These are phyloP conservation scores for Sylvietta virens DNA, from an alignment of 2,113 vertebrate genomes.

Conservation along the genomic window DNA sequence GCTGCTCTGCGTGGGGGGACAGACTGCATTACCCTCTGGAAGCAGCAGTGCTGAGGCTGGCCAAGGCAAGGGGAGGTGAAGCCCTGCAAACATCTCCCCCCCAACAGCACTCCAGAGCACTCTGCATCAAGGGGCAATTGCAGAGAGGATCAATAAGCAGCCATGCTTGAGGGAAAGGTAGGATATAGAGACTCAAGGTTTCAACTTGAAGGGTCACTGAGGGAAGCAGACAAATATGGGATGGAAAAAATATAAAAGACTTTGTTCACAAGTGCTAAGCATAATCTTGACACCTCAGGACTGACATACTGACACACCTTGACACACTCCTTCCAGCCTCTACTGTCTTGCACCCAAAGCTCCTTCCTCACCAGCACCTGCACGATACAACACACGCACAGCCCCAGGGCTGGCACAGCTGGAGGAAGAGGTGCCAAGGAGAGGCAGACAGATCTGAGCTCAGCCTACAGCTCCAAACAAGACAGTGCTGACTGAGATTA, in stretches of 20 bases:
- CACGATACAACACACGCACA: background rate
- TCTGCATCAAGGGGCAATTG: background rate
- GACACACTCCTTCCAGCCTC: background rate
- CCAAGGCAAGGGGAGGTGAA: fast-evolving
- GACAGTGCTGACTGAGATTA: background rate
- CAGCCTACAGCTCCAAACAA: background rate
- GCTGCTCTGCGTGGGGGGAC: background rate
- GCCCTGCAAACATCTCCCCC: background rate
- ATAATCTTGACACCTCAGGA: background rate
- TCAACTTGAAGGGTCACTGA: background rate
- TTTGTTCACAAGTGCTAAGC: background rate
- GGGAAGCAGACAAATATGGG: background rate
- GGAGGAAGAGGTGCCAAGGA: background rate
- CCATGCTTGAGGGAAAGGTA: background rate
- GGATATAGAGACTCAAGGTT: background rate
- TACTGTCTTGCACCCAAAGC: background rate
- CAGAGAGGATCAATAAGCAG: background rate
- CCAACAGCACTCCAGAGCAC: background rate
- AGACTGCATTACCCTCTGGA: background rate
- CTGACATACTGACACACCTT: background rate
- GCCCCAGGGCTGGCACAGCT: background rate
- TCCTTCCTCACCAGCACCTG: background rate
- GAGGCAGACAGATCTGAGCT: background rate
- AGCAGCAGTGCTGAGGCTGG: background rate
- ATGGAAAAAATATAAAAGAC: background rate